Conservation (phyloP, 2,888 invertebrate species). For the Hypomecis atomaria region DNA sequence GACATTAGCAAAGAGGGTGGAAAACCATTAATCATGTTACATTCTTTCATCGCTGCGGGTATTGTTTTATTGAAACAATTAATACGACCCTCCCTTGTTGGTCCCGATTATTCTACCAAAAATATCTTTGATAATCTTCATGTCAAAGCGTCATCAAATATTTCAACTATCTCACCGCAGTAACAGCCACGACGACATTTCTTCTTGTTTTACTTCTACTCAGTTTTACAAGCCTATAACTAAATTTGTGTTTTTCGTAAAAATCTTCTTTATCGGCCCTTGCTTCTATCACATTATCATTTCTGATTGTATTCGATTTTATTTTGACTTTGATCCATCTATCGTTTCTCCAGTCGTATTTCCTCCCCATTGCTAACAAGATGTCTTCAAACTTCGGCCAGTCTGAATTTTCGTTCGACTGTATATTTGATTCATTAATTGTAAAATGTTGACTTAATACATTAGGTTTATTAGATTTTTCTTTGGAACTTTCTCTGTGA, state of each 20-base stretch:
- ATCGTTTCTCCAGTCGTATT: conserved; percentile 80
- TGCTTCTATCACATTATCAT: conserved; percentile 33
- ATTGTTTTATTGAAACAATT: conserved; percentile 48
- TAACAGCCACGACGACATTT: conserved; percentile 76
- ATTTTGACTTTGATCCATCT: conserved; percentile 77
- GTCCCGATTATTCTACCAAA: conserved; percentile 71
- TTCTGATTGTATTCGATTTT: conserved; percentile 54
- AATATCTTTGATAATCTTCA: conserved; percentile 60
- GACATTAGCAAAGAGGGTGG: conserved; percentile 38
- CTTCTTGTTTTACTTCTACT: conserved; percentile 75
- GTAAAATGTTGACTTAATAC: conserved; percentile 26
- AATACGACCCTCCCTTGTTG: conserved; percentile 61
- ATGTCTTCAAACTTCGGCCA: conserved; percentile 80
- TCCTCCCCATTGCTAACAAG: conserved; percentile 69
- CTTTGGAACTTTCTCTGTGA: conserved; percentile 28
- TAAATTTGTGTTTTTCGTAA: conserved; percentile 74
- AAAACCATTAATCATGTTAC: conserved; percentile 44
- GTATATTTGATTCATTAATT: conserved; percentile 26
- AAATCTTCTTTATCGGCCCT: conserved; percentile 50
- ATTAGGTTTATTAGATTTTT: conserved; percentile 25
- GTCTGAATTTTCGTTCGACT: conserved; percentile 32
- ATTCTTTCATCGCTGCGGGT: conserved; percentile 41
- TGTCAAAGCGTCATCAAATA: conserved; percentile 40
- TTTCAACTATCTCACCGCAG: conserved; percentile 74
- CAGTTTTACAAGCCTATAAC: conserved; percentile 74